Evolutionary conservation across 2,888 invertebrate genomes (phyloP).

Genomic region (Acanthosepion esculentum): DNA sequence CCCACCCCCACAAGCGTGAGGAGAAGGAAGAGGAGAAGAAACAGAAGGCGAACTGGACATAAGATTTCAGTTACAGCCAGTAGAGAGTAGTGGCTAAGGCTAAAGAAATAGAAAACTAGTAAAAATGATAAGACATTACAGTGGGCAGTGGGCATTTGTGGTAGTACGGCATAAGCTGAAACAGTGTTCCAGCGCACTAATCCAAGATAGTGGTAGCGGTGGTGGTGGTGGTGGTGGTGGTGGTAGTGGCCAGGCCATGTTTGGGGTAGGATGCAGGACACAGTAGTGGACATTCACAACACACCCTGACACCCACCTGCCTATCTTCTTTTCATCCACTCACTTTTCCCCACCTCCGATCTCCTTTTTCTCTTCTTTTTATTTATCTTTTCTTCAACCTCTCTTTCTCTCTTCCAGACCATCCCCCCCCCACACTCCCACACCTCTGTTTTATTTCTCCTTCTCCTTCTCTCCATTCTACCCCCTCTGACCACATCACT

Average conservation of each 20-base stretch:
- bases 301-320: not conserved
- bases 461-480: not conserved
- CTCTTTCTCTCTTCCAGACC: constrained; percentile 33
- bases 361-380: not conserved
- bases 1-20: not conserved
- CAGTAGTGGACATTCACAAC: constrained; percentile 33
- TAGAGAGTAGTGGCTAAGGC: constrained; percentile 37
- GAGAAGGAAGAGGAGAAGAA: constrained; percentile 10
- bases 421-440: not conserved
- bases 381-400: not conserved
- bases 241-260: constrained; percentile 7
- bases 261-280: constrained; percentile 33
- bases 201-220: constrained; percentile 34
- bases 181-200: constrained; percentile 38
- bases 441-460: not conserved
- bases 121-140: constrained; percentile 37
- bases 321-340: not conserved
- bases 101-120: constrained; percentile 33
- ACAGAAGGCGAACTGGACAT: not conserved
- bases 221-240: not conserved
- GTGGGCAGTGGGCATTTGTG: constrained; percentile 39
- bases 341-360: not conserved
- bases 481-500: not conserved
- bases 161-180: not conserved
- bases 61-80: constrained; percentile 25